Conservation (phyloP, 2,113 vertebrate genomes). For the Centropus bengalensis region DNA sequence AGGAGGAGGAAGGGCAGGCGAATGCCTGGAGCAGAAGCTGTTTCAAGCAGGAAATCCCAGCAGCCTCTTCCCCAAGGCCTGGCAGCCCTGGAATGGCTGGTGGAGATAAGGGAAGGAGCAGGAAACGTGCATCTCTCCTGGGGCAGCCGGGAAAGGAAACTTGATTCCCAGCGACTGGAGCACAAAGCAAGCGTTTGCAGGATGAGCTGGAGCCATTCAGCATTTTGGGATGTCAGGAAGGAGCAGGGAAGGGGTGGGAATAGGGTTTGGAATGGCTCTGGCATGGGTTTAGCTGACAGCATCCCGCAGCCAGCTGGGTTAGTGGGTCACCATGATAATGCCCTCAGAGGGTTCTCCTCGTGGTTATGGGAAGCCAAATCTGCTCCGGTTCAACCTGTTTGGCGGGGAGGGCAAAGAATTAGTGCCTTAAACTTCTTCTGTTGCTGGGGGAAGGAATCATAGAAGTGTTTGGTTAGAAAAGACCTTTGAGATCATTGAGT, state of each 20-base stretch:
- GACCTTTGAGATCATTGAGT: too few species aligned
- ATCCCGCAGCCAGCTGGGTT: neutral
- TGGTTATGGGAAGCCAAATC: neutral
- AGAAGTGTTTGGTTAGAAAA: too few species aligned
- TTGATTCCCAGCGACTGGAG: neutral
- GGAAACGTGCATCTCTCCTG: neutral
- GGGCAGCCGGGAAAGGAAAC: neutral
- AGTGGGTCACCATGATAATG: neutral
- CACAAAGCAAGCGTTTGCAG: rapidly evolving
- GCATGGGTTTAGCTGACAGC: rapidly evolving
- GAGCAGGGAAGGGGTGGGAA: neutral
- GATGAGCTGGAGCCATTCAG: rapidly evolving
- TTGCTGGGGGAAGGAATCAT: neutral
- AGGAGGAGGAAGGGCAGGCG: neutral
- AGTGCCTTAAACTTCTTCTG: neutral
- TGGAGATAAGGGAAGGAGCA: constrained; percentile 10
- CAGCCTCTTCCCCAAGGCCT: neutral
- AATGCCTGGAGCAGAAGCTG: rapidly evolving
- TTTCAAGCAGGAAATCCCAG: constrained; percentile 17
- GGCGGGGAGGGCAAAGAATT: neutral
- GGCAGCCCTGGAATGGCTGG: neutral
- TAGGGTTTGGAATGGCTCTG: rapidly evolving
- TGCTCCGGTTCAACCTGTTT: rapidly evolving
- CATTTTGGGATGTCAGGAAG: neutral
- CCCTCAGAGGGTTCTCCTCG: rapidly evolving